Evolutionary conservation across 2,888 invertebrate species (phyloP), one percentile per base, ranked within the genome.

Genomic region (Barypeithes pellucidus): DNA sequence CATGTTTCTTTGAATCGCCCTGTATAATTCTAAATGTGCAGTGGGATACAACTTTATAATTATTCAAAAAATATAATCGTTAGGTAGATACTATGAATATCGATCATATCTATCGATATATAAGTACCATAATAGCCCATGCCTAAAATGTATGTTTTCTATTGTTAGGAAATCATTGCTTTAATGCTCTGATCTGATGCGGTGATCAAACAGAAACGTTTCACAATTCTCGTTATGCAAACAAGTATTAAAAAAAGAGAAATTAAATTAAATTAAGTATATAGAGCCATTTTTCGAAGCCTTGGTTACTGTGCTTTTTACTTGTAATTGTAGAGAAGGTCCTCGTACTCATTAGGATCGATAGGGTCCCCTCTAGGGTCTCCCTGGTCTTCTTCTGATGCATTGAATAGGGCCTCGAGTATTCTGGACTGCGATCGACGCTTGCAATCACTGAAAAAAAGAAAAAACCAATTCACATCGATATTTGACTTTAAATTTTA

Each of bases 321-420:
- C 62, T 72, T 75, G 68, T 76, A 75, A 63, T 77, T 74, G 54
- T 66, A 73, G 22, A 75, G 36, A 45, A 76, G 39, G 9, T 68
- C 69, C 7, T 50, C 60, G 36, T 68, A 65, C 29, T 73, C 72
- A 45, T 69, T 67, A 62, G 67, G 73, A 12, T 74, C 73, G 61
- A 59, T 61, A 39, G 69, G 75, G 14, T 59, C 54, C 5, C 45
- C 63, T 33, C 70, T 62, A 8, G 76, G 75, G 12, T 81, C 81
- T 3, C 79, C 79, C 22, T 71, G 70, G 43, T 78, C 79, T 50
- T 80, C 80, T 65, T 81, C 80, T 7, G 81, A 81, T 52, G 79
- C 79, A 75, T 81, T 81, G 76, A 81, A 79, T 11, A 81, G 77
- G 0, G 78, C 77, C 57, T 81, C 80, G 18, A 81, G 75, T 18